Evolutionary conservation across 1,140 invertebrate genomes (phyloP).

Genomic region (Macrotrachela quadricornifera): DNA sequence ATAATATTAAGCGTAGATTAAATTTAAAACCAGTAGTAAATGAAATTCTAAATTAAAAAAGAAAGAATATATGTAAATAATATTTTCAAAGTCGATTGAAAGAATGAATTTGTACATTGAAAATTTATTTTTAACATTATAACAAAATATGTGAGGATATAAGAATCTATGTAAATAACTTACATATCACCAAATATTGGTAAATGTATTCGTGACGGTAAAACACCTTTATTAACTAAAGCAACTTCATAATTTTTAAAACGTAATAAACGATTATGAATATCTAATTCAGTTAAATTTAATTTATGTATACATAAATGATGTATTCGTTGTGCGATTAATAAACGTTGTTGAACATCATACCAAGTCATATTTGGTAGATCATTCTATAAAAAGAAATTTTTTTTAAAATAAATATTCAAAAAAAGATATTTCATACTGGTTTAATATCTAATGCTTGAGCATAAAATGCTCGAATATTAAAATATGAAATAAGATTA

Average conservation of each 20-base stretch:
- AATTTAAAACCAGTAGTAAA: conserved; percentile 11
- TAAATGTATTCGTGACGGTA: conserved; percentile 57
- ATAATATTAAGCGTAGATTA: conserved; percentile 7
- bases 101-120: too few relatives aligned
- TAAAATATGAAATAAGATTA: conserved; percentile 61
- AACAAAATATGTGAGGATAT: too few relatives aligned
- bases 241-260: conserved; percentile 94
- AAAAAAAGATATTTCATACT: not conserved
- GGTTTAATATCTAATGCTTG: conserved; percentile 20
- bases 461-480: conserved; percentile 72
- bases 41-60: not conserved
- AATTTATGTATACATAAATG: conserved; percentile 88
- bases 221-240: conserved; percentile 71
- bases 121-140: too few relatives aligned
- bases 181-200: conserved; percentile 56
- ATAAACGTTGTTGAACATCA: conserved; percentile 62
- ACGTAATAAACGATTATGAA: conserved; percentile 79
- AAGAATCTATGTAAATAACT: too few relatives aligned
- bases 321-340: conserved; percentile 71
- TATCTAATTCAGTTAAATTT: conserved; percentile 79
- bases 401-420: not conserved
- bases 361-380: conserved; percentile 82
- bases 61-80: too few relatives aligned
- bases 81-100: too few relatives aligned
- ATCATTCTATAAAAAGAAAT: conserved; percentile 38